These are phyloP conservation scores for Hedya salicella DNA, from an alignment of 2,888 invertebrate genomes.

Conservation along the genomic window DNA sequence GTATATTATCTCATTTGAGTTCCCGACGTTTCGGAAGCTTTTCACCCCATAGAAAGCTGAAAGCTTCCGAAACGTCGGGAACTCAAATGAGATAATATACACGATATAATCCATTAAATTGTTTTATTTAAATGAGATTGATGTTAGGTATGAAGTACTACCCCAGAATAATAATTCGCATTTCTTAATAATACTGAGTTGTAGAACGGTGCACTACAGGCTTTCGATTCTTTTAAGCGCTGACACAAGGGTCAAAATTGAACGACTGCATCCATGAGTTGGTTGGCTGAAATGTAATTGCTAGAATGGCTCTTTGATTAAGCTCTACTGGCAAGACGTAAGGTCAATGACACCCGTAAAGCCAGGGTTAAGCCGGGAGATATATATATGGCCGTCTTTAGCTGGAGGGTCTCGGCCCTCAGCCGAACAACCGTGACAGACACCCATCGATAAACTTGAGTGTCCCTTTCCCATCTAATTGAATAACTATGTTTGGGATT, in stretches of 20 bases:
- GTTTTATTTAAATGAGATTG: too few relatives aligned
- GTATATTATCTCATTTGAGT: too few relatives aligned
- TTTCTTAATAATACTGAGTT: not conserved
- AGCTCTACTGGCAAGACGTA: conserved; percentile 36
- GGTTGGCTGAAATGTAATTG: conserved; percentile 36
- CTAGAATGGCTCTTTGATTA: conserved; percentile 40
- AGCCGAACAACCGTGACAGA: conserved; percentile 33
- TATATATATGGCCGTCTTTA: conserved; percentile 44
- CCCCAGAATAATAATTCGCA: not conserved
- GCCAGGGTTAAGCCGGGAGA: conserved; percentile 40
- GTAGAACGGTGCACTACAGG: conserved; percentile 1
- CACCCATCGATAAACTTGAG: conserved; percentile 39
- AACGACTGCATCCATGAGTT: conserved; percentile 23
- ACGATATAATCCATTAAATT: too few relatives aligned
- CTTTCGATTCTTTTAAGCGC: conserved; percentile 6
- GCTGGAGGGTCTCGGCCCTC: conserved; percentile 32
- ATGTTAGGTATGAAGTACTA: too few relatives aligned
- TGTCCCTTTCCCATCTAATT: conserved; percentile 42
- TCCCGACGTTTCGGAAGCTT: too few relatives aligned
- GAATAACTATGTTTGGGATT: conserved; percentile 41
- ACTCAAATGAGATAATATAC: too few relatives aligned
- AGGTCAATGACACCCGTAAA: conserved; percentile 37
- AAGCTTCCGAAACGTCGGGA: too few relatives aligned
- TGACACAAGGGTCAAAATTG: conserved; percentile 19
- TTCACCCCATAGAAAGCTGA: too few relatives aligned